A percentile compares a stretch with the other conserved stretches of the same genome.
Conservation (phyloP, 2,797 vertebrate species). For the Trachurus trachurus region DNA sequence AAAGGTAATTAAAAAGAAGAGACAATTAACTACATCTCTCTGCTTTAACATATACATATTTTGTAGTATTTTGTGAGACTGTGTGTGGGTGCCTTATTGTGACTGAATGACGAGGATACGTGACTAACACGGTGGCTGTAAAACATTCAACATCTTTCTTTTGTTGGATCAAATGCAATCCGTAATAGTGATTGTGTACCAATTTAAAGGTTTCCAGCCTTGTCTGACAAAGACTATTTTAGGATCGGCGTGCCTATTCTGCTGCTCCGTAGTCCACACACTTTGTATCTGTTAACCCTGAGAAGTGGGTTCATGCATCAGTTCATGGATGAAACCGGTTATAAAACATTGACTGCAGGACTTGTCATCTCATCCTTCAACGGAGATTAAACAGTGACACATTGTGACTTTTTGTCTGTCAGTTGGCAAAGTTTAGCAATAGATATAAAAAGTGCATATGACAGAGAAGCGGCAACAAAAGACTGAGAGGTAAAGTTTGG, state of each 20-base stretch:
- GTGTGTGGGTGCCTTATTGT: slow-evolving; percentile 9
- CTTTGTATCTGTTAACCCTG: background rate
- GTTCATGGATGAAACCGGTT: no score
- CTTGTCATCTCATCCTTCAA: no score
- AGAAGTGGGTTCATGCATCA: no score
- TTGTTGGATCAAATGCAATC: slow-evolving; percentile 13
- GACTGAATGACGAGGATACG: slow-evolving; percentile 3
- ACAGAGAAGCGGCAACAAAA: background rate
- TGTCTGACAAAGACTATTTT: background rate
- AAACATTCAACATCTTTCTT: background rate
- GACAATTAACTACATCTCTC: slow-evolving; percentile 5
- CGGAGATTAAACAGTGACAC: background rate
- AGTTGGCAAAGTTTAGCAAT: background rate
- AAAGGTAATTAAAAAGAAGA: slow-evolving; percentile 37
- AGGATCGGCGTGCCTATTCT: background rate
- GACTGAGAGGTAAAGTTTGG: background rate
- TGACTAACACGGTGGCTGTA: background rate
- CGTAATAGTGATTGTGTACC: background rate
- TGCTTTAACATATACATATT: background rate
- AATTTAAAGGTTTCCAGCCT: background rate
- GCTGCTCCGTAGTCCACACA: background rate
- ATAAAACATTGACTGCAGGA: no score
- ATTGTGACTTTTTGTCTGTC: background rate
- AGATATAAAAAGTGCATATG: background rate
- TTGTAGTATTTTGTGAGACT: background rate